phyloP scores from a whole-genome alignment of 2,888 invertebrate genomes.

The Dastarcus helophoroides region DNA sequence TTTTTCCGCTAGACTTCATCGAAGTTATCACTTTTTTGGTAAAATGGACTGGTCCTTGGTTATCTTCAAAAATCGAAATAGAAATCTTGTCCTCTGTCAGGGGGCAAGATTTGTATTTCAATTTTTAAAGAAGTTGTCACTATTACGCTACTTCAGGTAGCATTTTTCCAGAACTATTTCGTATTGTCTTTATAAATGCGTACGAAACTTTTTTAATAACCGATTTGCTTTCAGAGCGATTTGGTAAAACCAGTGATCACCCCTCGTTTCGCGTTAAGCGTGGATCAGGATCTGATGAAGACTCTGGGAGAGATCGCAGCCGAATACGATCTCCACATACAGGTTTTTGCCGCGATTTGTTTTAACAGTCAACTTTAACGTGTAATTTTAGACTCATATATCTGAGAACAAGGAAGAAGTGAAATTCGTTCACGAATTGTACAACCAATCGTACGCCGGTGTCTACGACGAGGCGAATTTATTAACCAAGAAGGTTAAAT shows the following conservation, averaged over 20 bases:
- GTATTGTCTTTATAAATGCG: not conserved
- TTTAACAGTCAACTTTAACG: conserved; percentile 1
- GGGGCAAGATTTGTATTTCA: too few species aligned
- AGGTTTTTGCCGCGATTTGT: conserved; percentile 42
- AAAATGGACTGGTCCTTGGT: too few species aligned
- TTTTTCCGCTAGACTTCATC: too few species aligned
- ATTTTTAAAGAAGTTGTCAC: too few species aligned
- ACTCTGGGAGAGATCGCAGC: conserved; percentile 56
- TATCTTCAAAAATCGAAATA: too few species aligned
- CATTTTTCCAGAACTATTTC: too few species aligned
- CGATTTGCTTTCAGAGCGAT: conserved; percentile 43
- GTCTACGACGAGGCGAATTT: conserved; percentile 67
- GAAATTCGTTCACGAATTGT: conserved; percentile 46
- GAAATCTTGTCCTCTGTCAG: too few species aligned
- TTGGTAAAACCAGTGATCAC: conserved; percentile 69
- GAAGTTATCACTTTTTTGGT: too few species aligned
- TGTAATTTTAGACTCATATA: conserved; percentile 59
- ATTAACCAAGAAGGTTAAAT: conserved; percentile 58
- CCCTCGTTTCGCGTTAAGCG: conserved; percentile 76
- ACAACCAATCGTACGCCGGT: conserved; percentile 52
- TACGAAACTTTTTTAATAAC: not conserved
- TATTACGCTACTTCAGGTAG: too few species aligned
- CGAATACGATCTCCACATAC: conserved; percentile 57
- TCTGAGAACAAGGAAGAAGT: conserved; percentile 72
- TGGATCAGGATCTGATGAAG: conserved; percentile 58